Base-by-base conservation (phyloP, 2,113 vertebrate species). In the Chaetodon auriga region DNA sequence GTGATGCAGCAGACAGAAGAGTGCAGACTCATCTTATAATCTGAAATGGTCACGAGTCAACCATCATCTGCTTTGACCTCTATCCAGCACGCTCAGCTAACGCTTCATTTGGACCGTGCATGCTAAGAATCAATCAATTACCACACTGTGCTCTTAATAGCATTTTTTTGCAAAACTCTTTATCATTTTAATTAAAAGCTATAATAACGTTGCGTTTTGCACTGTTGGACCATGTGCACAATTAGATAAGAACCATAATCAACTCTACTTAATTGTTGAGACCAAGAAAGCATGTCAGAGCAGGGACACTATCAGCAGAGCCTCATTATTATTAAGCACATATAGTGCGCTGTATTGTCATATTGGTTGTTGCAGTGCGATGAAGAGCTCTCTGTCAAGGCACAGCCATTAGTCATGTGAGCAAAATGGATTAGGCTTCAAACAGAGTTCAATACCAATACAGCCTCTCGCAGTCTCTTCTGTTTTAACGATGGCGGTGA, bases 351-450 rank as follows among this genome's bases (percentile, higher is more conserved):
- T 55, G 8, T 41, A 30, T 68, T 53, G 13, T 72, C 68, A 48
- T 61, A 60, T 57, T 45, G 63, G 60, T 64, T 73, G 68, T 62
- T 77, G 69, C 25, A 62, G 54, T 19, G 30, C 53, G 66, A 86
- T 86, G 82, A 91, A 83, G 89, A 89, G 65, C 53, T 92, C 63
- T 75, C 61, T 61, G 81, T 90, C 78, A 77, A 38, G 36, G 61
- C 11, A n/a, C 63, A 87, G 18, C 49, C 81, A 84, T 95, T 90
- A 84, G 71, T 90, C 88, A 90, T 75, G 76, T 79, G 53, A 83
- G 75, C 38, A 58, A 86, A 90, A 89, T 87, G 86, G 80, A 91
- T 92, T 87, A 72, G 49, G 53, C 87, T 86, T 90, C 82, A 89
- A 83, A 78, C 75, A 60, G 60, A 72, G 86, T 76, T 92, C 91